Evolutionary conservation across 2,113 vertebrate genomes (phyloP), one percentile per base, ranked within the genome.

Genomic region (Puffinus mauretanicus): DNA sequence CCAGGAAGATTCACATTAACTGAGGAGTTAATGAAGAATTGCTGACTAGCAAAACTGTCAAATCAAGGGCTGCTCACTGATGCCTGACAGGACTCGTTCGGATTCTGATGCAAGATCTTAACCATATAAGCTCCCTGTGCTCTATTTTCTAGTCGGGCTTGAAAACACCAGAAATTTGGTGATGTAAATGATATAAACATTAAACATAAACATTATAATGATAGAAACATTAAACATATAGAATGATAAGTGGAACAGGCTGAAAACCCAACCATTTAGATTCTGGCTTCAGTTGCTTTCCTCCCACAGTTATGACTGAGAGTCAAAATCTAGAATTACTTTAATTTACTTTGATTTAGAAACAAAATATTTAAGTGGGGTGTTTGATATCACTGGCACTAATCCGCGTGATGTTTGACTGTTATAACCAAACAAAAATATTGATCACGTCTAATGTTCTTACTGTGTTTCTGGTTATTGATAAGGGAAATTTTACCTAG

Each of bases 31-130:
- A 61, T 1, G 4, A 79, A 75, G 91, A 95, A 81, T 29, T 92
- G 96, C 96, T 97, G 96, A 97, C 88, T 29, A 32, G 86, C 83
- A 92, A 78, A 96, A 30, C 72, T 92, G 94, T 66, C 86, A 94
- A 10, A 84, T 16, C 91, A 67, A 10, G 16, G 76, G 88, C 82
- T 96, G 91, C 94, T 73, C 91, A 81, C 67, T 55, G n/a, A 20
- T 58, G 30, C 96, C 64, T 97, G 96, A 95, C 93, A 22, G 83
- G 65, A 85, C 96, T 94, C 29, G 95, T 67, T 55, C 1, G 0
- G 13, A 30, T 81, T 78, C 88, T 97, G 95, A 78, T 42, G 96
- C 94, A 96, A 97, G 93, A 88, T 65, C 32, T 42, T 26, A 88
- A 86, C 60, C 36, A 1, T 49, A 25, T 49, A 19, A 17, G 24